phyloP scores from a whole-genome alignment of 2,888 invertebrate species.

The Yponomeuta evonymella region DNA sequence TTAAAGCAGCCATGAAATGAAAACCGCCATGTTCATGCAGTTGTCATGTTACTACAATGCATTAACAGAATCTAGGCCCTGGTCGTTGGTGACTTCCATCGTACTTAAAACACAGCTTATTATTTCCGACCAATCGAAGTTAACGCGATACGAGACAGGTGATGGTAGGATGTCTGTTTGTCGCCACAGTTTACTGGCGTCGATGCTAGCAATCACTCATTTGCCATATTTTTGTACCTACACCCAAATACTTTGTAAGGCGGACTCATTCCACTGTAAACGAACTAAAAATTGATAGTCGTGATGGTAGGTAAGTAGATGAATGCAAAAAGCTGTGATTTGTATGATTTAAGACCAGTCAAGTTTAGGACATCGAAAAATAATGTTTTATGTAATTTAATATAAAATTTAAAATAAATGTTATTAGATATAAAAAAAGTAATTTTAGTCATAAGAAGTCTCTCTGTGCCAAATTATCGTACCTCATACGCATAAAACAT shows the following conservation, averaged over 20 bases:
- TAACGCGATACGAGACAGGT: slow-evolving; percentile 12
- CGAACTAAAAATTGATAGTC: slow-evolving; percentile 53
- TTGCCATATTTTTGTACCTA: slow-evolving; percentile 58
- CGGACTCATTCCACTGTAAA: slow-evolving; percentile 58
- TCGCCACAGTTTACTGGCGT: slow-evolving; percentile 22
- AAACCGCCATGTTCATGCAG: too few species aligned
- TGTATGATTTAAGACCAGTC: slow-evolving; percentile 74
- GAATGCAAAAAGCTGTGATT: slow-evolving; percentile 75
- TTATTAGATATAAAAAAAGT: slow-evolving; percentile 52
- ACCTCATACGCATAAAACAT: slow-evolving; percentile 80
- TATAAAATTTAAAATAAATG: slow-evolving; percentile 57
- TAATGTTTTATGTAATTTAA: slow-evolving; percentile 64
- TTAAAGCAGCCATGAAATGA: too few species aligned
- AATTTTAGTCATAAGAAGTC: slow-evolving; percentile 75
- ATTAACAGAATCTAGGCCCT: too few species aligned
- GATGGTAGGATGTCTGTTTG: slow-evolving; percentile 2
- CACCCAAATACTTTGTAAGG: slow-evolving; percentile 46
- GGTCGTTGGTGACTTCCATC: too few species aligned
- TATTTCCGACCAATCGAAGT: slow-evolving; percentile 15
- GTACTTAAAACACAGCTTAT: background rate
- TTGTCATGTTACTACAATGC: too few species aligned
- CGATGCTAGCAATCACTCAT: slow-evolving; percentile 30
- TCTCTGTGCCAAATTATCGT: slow-evolving; percentile 89
- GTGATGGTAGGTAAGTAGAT: slow-evolving; percentile 68
- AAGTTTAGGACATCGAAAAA: slow-evolving; percentile 74